Conservation (phyloP, 2,797 vertebrate species). For the Mycteria americana region DNA sequence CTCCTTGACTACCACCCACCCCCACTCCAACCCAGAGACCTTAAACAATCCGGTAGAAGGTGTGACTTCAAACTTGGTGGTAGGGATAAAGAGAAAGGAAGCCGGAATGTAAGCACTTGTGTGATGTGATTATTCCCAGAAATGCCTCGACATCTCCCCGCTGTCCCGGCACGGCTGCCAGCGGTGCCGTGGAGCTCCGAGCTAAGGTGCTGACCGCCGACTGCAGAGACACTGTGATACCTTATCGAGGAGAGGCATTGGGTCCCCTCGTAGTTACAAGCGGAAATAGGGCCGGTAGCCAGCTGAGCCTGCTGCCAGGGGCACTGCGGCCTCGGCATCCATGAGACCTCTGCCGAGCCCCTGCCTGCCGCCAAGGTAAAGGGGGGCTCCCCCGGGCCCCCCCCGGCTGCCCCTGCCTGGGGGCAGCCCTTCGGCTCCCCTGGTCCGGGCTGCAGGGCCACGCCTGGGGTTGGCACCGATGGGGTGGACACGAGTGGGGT, state of each 20-base stretch:
- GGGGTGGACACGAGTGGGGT: not conserved
- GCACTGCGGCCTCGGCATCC: not conserved
- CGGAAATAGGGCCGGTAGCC: slow-evolving; percentile 69
- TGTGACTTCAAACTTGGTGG: slow-evolving; percentile 74
- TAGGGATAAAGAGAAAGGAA: slow-evolving; percentile 72
- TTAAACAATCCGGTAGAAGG: slow-evolving; percentile 70
- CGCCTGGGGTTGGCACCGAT: not conserved
- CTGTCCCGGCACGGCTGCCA: slow-evolving; percentile 66
- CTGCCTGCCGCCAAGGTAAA: slow-evolving; percentile 32
- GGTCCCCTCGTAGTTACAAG: slow-evolving; percentile 54
- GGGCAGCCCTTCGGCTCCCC: not conserved
- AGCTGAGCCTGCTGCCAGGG: slow-evolving; percentile 17
- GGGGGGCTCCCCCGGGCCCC: not conserved
- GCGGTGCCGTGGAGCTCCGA: slow-evolving; percentile 47
- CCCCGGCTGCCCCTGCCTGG: not conserved
- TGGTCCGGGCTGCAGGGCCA: not conserved
- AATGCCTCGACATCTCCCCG: slow-evolving; percentile 84
- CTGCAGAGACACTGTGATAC: slow-evolving; percentile 48
- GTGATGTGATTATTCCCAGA: slow-evolving; percentile 99
- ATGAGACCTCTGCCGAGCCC: not conserved
- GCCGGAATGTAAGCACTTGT: slow-evolving; percentile 90
- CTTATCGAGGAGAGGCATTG: slow-evolving; percentile 68
- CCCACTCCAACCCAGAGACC: slow-evolving; percentile 45
- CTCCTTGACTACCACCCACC: slow-evolving; percentile 28
- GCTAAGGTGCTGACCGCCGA: slow-evolving; percentile 47